phyloP scores from a whole-genome alignment of 2,888 invertebrate genomes.

The Platycheirus albimanus region DNA sequence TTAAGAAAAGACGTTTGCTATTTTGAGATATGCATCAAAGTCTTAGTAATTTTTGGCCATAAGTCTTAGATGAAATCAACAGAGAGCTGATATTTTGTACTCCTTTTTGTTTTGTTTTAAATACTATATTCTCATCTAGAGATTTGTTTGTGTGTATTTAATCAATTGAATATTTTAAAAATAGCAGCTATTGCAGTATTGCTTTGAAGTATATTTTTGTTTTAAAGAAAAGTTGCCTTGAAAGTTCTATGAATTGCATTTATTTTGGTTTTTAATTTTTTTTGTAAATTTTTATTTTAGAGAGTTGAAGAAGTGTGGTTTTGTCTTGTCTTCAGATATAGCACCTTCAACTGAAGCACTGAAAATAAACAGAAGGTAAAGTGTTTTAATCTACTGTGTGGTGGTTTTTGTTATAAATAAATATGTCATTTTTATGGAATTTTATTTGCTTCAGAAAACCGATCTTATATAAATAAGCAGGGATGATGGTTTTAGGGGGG shows the following conservation, averaged over 20 bases:
- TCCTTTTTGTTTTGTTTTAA: background rate
- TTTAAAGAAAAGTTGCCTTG: background rate
- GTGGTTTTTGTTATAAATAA: background rate
- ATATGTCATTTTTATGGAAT: background rate
- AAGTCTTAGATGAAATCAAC: constrained; percentile 22
- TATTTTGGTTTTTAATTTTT: background rate
- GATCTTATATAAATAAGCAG: too few relatives aligned
- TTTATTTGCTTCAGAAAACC: background rate
- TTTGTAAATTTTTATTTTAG: constrained; percentile 3
- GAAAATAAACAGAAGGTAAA: constrained; percentile 57
- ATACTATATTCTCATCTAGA: background rate
- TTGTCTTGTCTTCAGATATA: constrained; percentile 9
- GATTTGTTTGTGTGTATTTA: background rate
- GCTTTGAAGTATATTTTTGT: background rate
- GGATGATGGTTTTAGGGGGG: too few relatives aligned
- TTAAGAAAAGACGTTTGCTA: constrained; percentile 22
- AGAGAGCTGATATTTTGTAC: constrained; percentile 34
- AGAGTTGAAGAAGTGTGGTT: background rate
- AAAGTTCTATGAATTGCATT: background rate
- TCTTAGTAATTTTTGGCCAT: background rate
- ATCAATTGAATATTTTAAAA: background rate
- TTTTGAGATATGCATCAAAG: constrained; percentile 26
- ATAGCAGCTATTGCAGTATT: background rate
- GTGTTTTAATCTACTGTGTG: constrained; percentile 21
- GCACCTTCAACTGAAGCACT: constrained; percentile 36